Evolutionary conservation across 64 coral and sea anemone genomes (phyloP).

Genomic region (Montipora sp.): DNA sequence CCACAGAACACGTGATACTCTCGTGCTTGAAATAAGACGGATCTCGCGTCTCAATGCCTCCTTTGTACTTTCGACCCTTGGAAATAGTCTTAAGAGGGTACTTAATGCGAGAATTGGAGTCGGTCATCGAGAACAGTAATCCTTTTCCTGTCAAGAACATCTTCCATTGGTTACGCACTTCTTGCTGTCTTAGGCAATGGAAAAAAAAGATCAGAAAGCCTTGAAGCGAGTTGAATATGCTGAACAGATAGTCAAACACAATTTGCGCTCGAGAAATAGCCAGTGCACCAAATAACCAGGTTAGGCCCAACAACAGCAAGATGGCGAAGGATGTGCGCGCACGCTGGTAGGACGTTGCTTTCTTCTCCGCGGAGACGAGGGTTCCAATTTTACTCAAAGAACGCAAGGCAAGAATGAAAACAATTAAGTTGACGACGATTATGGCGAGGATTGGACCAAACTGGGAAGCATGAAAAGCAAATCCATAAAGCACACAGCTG

Average conservation of each 20-base stretch:
- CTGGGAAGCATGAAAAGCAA: slow-evolving; percentile 60
- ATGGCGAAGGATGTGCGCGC: slow-evolving; percentile 79
- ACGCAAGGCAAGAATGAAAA: slow-evolving; percentile 66
- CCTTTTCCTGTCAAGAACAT: slow-evolving; percentile 35
- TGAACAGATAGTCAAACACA: slow-evolving; percentile 88
- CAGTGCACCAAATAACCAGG: slow-evolving; percentile 84
- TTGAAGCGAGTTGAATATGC: slow-evolving; percentile 93
- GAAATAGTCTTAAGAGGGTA: not conserved
- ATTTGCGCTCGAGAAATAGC: slow-evolving; percentile 66
- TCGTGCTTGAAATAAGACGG: not conserved
- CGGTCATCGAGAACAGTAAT: not conserved
- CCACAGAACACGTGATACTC: not conserved
- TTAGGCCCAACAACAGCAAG: slow-evolving; percentile 77
- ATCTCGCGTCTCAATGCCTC: not conserved
- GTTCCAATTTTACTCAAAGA: slow-evolving; percentile 26
- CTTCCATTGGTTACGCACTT: slow-evolving; percentile 84
- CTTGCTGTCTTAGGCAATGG: slow-evolving; percentile 79
- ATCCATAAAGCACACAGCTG: slow-evolving; percentile 79
- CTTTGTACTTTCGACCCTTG: not conserved
- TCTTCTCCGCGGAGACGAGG: slow-evolving; percentile 74
- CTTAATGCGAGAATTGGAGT: not conserved
- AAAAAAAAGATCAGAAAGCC: slow-evolving; percentile 91
- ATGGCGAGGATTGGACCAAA: slow-evolving; percentile 76
- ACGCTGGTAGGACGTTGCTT: slow-evolving; percentile 57
- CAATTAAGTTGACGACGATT: slow-evolving; percentile 63